These are phyloP conservation scores for Pantelozetes paolii DNA, from an alignment of 2,888 invertebrate genomes.

Conservation along the genomic window DNA sequence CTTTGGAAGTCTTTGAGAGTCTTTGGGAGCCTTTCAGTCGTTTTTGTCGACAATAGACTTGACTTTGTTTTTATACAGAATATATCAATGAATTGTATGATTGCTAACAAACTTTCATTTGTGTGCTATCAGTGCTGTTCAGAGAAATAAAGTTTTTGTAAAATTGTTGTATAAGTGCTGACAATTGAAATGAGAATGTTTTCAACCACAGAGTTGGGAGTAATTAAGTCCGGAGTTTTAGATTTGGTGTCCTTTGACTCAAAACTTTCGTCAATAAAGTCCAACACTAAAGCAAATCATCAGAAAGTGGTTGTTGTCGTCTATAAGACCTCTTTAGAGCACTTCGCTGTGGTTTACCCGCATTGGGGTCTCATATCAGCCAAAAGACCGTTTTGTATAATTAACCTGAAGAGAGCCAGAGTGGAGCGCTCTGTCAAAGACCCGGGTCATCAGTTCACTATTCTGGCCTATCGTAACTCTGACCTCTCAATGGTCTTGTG, in stretches of 20 bases:
- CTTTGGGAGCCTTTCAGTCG: too few relatives aligned
- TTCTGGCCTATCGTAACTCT: conserved; percentile 14
- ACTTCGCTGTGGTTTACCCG: conserved; percentile 48
- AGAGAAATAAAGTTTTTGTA: too few relatives aligned
- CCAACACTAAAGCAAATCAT: not conserved
- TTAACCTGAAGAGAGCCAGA: conserved; percentile 25
- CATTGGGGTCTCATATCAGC: conserved; percentile 45
- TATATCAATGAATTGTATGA: too few relatives aligned
- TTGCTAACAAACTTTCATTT: too few relatives aligned
- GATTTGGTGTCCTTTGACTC: conserved; percentile 22
- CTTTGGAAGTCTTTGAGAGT: too few relatives aligned
- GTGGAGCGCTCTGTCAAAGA: conserved; percentile 18
- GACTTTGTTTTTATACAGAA: too few relatives aligned
- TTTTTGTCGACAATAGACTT: too few relatives aligned
- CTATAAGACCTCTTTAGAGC: conserved; percentile 48
- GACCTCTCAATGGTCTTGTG: conserved; percentile 15
- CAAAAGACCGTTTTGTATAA: conserved; percentile 44
- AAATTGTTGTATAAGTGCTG: too few relatives aligned
- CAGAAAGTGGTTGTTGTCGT: conserved; percentile 47
- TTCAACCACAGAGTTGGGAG: conserved; percentile 19
- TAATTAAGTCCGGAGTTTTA: conserved; percentile 26
- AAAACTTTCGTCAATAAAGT: not conserved
- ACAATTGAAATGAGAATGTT: not conserved
- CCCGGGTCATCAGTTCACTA: conserved; percentile 5
- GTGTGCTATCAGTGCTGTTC: too few relatives aligned